phyloP scores from a whole-genome alignment of 2,113 vertebrate species.

The Stigmatopora nigra region DNA sequence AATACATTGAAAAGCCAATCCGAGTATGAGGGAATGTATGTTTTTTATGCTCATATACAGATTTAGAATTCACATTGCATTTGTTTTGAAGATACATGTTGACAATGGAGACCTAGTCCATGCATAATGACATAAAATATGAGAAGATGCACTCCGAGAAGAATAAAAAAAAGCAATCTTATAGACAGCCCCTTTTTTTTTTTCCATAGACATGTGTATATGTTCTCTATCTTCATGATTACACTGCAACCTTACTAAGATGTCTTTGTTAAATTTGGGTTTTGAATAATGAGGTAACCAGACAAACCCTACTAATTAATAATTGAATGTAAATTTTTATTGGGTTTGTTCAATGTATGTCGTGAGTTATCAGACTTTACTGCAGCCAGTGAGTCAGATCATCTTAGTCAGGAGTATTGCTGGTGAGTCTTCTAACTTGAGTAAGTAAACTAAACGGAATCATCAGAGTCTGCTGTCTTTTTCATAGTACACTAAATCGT shows the following conservation, averaged over 20 bases:
- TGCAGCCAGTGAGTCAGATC: neutral
- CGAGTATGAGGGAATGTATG: conserved; percentile 45
- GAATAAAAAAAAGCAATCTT: conserved; percentile 40
- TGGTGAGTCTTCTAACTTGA: neutral
- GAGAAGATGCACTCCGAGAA: conserved; percentile 46
- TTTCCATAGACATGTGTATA: conserved; percentile 27
- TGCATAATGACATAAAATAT: conserved; percentile 50
- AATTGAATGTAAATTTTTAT: neutral
- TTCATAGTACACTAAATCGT: neutral
- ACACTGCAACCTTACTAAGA: neutral
- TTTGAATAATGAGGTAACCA: neutral
- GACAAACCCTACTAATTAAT: no score
- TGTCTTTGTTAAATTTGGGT: neutral
- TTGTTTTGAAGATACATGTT: conserved; percentile 45
- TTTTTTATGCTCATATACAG: conserved; percentile 53
- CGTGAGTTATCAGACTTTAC: neutral
- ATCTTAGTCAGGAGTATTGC: neutral
- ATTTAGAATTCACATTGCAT: conserved; percentile 29
- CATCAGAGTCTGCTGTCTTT: neutral
- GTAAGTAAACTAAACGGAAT: neutral
- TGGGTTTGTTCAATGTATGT: neutral
- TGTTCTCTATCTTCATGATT: no score
- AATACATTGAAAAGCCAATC: conserved; percentile 60
- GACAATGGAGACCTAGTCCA: conserved; percentile 42
- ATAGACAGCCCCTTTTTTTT: conserved; percentile 35